Conservation (phyloP, 2,888 invertebrate species). For the Onchidella celtica region DNA sequence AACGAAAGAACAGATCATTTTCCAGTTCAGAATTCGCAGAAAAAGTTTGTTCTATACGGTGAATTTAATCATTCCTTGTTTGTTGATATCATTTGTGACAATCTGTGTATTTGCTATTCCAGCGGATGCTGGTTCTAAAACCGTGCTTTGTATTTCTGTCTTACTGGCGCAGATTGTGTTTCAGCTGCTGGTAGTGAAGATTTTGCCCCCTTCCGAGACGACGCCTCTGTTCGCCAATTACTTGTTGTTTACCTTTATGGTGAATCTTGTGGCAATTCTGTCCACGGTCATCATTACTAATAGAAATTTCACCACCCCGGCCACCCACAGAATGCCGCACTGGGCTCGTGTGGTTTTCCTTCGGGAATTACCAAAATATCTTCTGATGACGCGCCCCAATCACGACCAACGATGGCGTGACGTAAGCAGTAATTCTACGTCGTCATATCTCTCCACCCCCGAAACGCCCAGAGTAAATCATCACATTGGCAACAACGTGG, state of each 20-base stretch:
- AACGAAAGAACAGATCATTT: slow-evolving; percentile 86
- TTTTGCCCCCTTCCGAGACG: slow-evolving; percentile 98
- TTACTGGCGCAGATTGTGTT: slow-evolving; percentile 99
- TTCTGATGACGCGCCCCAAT: slow-evolving; percentile 96
- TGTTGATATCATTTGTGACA: slow-evolving; percentile 98
- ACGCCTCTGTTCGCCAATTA: slow-evolving; percentile 99
- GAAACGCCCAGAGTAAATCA: slow-evolving; percentile 49
- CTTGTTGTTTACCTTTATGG: slow-evolving; percentile 98
- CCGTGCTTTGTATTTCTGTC: slow-evolving; percentile 94
- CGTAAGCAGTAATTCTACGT: slow-evolving; percentile 58
- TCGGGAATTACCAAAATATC: slow-evolving; percentile 93
- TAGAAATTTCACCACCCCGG: slow-evolving; percentile 97
- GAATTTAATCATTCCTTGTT: slow-evolving; percentile 98
- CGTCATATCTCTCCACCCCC: slow-evolving; percentile 48
- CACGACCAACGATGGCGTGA: slow-evolving; percentile 81
- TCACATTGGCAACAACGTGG: slow-evolving; percentile 53
- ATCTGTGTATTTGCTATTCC: slow-evolving; percentile 99
- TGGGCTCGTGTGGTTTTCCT: slow-evolving; percentile 98
- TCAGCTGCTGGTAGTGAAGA: slow-evolving; percentile 98
- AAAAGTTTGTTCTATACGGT: slow-evolving; percentile 99
- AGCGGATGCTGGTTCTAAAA: slow-evolving; percentile 98
- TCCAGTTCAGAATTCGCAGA: slow-evolving; percentile 96
- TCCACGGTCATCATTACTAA: slow-evolving; percentile 99
- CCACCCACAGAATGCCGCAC: slow-evolving; percentile 98
- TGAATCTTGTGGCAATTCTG: slow-evolving; percentile 99